These are phyloP conservation scores for Zaprionus africanus DNA, from an alignment of 1,140 invertebrate species.

Conservation along the genomic window DNA sequence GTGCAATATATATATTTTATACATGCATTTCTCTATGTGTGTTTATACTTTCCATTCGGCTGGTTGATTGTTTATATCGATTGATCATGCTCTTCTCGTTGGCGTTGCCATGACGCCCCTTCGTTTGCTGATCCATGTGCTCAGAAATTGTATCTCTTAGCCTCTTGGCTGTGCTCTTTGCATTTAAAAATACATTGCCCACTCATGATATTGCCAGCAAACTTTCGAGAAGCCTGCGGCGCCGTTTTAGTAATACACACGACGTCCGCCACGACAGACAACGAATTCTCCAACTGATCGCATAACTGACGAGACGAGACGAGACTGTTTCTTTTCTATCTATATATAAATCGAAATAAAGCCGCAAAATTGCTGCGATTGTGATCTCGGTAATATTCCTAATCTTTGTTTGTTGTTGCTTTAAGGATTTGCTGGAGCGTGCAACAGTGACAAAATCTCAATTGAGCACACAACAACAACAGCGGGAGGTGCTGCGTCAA, in stretches of 20 bases:
- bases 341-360: conserved; percentile 25
- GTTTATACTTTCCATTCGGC: neutral
- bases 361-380: conserved; percentile 59
- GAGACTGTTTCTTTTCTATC: conserved; percentile 13
- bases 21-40: neutral
- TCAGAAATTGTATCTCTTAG: conserved; percentile 26
- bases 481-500: conserved; percentile 60
- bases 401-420: conserved; percentile 58
- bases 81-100: conserved; percentile 3
- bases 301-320: conserved; percentile 5
- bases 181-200: conserved; percentile 71
- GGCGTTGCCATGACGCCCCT: conserved; percentile 53
- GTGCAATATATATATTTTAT: neutral
- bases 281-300: conserved; percentile 23
- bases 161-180: conserved; percentile 38
- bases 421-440: conserved; percentile 67
- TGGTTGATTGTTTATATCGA: conserved; percentile 32
- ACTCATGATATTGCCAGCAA: conserved; percentile 53
- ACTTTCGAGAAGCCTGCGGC: conserved; percentile 39
- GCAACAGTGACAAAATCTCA: conserved; percentile 40
- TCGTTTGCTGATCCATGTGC: conserved; percentile 10
- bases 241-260: conserved; percentile 60
- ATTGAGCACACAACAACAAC: conserved; percentile 46
- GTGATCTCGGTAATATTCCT: conserved; percentile 47
- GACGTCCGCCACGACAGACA: conserved; percentile 49